Evolutionary conservation across 2,888 invertebrate species (phyloP).

Genomic region (Meganola albula): DNA sequence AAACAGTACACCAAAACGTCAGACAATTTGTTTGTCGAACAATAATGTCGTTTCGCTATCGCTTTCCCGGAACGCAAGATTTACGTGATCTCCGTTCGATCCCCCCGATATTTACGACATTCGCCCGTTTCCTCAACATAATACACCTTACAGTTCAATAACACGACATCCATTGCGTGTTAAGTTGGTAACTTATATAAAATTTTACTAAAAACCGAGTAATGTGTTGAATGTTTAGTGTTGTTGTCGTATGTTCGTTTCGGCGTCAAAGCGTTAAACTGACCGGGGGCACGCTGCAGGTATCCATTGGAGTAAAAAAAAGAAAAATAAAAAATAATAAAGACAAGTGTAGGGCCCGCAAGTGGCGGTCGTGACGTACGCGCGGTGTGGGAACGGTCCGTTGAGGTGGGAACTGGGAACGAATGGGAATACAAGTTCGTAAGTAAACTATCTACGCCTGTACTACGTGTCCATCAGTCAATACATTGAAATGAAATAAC

Average conservation of each 20-base stretch:
- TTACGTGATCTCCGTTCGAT: slow-evolving; percentile 45
- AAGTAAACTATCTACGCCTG: too few species aligned
- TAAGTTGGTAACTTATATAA: neutral
- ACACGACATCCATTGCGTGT: slow-evolving; percentile 7
- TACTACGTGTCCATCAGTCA: too few species aligned
- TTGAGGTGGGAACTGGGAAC: too few species aligned
- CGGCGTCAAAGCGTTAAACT: slow-evolving; percentile 25
- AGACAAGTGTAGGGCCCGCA: slow-evolving; percentile 32
- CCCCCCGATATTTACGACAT: slow-evolving; percentile 31
- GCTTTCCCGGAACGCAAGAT: slow-evolving; percentile 40
- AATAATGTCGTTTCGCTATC: slow-evolving; percentile 35
- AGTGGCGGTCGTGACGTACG: slow-evolving; percentile 30
- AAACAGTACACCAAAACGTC: slow-evolving; percentile 16
- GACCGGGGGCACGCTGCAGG: slow-evolving; percentile 38
- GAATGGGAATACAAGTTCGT: too few species aligned
- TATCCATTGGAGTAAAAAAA: slow-evolving; percentile 30
- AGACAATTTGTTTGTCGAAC: slow-evolving; percentile 30
- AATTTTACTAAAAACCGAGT: slow-evolving; percentile 1
- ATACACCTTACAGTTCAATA: slow-evolving; percentile 8
- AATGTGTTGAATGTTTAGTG: slow-evolving; percentile 6
- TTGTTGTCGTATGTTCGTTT: slow-evolving; percentile 13
- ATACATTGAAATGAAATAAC: too few species aligned
- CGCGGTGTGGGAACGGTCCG: slow-evolving; percentile 22
- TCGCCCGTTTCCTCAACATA: slow-evolving; percentile 17
- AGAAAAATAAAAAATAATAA: slow-evolving; percentile 32